Base-by-base conservation (phyloP, 2,113 vertebrate genomes). In the Misgurnus mizolepis region DNA sequence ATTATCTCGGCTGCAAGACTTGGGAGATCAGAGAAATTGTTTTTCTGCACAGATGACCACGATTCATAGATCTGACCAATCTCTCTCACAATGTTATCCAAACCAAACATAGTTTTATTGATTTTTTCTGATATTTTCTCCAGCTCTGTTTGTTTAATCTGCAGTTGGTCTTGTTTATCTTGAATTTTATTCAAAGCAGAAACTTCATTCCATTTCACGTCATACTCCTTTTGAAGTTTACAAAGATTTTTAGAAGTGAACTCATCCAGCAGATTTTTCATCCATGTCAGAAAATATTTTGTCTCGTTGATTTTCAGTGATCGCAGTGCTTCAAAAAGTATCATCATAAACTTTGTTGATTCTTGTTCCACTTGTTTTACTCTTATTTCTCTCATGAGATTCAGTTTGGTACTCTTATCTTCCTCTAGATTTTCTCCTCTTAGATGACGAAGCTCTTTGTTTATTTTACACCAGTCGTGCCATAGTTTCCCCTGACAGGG, bases 31-130 rank as follows among this genome's bases (percentile, higher is more conserved):
- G 80, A 10, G 0, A 2, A 3, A 56, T 14, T 2, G 4, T 7
- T 3, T 0, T 53, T 8, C 0, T 72, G 11, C 49, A 22, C 50
- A 0, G 71, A 62, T 34, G 76, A 47, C 11, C 91, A 85, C 6
- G 91, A 90, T 89, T 95, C 93, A 49, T 93, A 94, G 12, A 93
- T 92, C 82, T 95, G 94, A 34, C 90, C 91, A 1, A 89, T 72
- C 78, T 95, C 94, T 86, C 93, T 92, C 8, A 94, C 75, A 50
- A 95, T 77, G 17, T 95, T 92, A 39, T 94, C 93, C 1, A 91
- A 84, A n/a, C 92, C 92, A 64, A 94, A 86, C 22, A 22, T 22
- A 70, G 88, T 55, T 7, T 62, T 0, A 5, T 82, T 87, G 2
- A 93, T 85, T 67, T 89, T 34, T 3, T 4, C 22, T 8, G 89